Evolutionary conservation across 2,888 invertebrate genomes (phyloP), one percentile per base, ranked within the genome.

Genomic region (Cyrtodaria siliqua): DNA sequence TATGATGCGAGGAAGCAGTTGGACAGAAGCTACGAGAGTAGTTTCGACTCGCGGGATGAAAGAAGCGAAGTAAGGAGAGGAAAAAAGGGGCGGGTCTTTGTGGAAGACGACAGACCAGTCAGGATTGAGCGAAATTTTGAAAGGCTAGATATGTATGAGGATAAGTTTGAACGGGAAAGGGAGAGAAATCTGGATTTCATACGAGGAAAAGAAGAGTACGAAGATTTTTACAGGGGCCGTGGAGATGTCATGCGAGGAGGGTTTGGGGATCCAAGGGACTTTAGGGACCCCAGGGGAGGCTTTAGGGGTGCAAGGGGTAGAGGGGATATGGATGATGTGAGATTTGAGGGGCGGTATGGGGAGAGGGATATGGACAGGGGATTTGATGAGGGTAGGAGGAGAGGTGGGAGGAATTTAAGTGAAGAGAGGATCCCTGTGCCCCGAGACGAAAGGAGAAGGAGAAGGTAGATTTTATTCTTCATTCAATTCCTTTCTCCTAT

Each of bases 221-320:
- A 73, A 33, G 78, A 78, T 56, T 78, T 68, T 27, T 78, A 64
- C 55, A 57, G 57, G 50, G 79, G 66, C 6, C 47, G 68, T 27
- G 57, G 52, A 16, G 77, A 77, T 3, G 44, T 40, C 20, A 23
- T 29, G 20, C 52, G 64, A 42, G 61, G 67, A 9, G 50, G 57
- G 16, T 44, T 44, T 44, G 44, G 3, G 16, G 44, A 44, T 18
- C n/a, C n/a, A 9, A 8, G 40, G 8, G 40, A 16, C 9, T 38
- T 38, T 38, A 6, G 44, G 16, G 44, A 44, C 16, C n/a, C 16
- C 6, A 16, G 44, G 20, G 44, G 16, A 4, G 20, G 44, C 4
- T 44, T 24, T 16, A n/a, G 38, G 20, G 18, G 38, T 29, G 33
- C 33, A 33, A 33, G 33, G 18, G 62, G 64, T 18, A 20, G 57